Conservation (phyloP, 2,888 invertebrate species). For the Morpho deidamia region DNA sequence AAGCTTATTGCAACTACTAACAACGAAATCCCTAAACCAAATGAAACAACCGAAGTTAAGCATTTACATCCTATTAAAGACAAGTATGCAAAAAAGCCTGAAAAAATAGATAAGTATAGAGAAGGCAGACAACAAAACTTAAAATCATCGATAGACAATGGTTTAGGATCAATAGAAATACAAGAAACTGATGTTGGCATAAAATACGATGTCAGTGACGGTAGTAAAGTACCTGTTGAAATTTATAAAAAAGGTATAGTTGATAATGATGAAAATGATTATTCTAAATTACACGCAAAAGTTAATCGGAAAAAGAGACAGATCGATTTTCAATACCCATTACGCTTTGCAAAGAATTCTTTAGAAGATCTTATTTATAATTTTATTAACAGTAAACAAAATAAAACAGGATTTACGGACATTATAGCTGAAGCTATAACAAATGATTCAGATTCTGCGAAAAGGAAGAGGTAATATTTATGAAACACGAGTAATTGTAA, state of each 20-base stretch:
- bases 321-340: conserved; percentile 57
- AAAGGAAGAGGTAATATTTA: too few species aligned
- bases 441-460: conserved; percentile 37
- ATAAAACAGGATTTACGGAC: conserved; percentile 59
- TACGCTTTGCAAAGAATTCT: conserved; percentile 64
- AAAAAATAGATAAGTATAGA: conserved; percentile 40
- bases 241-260: conserved; percentile 80
- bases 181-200: conserved; percentile 78
- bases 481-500: too few species aligned
- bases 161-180: conserved; percentile 72
- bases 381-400: conserved; percentile 48
- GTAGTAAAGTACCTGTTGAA: conserved; percentile 71
- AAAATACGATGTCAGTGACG: conserved; percentile 78
- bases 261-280: conserved; percentile 68
- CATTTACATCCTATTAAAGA: conserved; percentile 74
- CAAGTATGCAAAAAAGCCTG: conserved; percentile 47
- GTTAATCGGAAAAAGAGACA: conserved; percentile 51
- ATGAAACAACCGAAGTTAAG: conserved; percentile 75
- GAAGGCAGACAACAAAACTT: conserved; percentile 55
- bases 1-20: conserved; percentile 36
- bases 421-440: conserved; percentile 60
- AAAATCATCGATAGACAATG: conserved; percentile 55
- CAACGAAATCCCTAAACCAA: conserved; percentile 75
- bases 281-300: conserved; percentile 25
- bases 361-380: conserved; percentile 57